phyloP scores from a whole-genome alignment of 2,888 invertebrate genomes.

The Lepidocyrtoides sp. region DNA sequence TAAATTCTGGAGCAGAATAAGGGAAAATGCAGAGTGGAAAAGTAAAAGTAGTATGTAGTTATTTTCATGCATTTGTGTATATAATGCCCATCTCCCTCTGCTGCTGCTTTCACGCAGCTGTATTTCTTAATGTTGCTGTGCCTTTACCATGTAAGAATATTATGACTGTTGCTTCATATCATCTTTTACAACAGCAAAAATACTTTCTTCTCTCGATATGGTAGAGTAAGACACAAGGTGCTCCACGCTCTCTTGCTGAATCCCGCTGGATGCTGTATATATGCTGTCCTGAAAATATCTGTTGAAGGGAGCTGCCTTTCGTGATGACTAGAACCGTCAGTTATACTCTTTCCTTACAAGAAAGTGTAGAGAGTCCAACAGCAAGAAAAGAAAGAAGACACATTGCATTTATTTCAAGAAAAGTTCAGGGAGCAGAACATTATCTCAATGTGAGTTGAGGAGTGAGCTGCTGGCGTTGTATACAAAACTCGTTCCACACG shows the following conservation, averaged over 20 bases:
- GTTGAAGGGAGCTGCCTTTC: slow-evolving; percentile 1
- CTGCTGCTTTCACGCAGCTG: not conserved
- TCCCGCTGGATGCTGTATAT: too few relatives aligned
- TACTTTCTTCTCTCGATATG: not conserved
- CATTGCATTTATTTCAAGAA: slow-evolving; percentile 13
- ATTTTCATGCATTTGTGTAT: not conserved
- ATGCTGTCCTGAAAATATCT: not conserved
- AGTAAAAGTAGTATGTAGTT: not conserved
- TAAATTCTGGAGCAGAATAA: not conserved
- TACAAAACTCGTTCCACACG: not conserved
- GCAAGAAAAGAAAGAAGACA: slow-evolving; percentile 7
- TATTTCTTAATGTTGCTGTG: not conserved
- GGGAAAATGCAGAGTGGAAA: not conserved
- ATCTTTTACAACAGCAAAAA: not conserved
- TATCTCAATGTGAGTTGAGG: not conserved
- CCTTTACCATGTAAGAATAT: not conserved
- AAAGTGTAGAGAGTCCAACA: slow-evolving; percentile 9
- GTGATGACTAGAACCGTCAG: slow-evolving; percentile 5
- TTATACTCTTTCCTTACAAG: not conserved
- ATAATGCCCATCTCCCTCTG: not conserved
- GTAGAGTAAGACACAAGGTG: too few relatives aligned
- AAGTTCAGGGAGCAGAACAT: not conserved
- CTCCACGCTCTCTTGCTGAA: not conserved
- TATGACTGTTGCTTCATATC: slow-evolving; percentile 55
- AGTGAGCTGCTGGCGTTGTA: not conserved